Conservation (phyloP, 2,113 vertebrate species). For the Pardalotus punctatus region DNA sequence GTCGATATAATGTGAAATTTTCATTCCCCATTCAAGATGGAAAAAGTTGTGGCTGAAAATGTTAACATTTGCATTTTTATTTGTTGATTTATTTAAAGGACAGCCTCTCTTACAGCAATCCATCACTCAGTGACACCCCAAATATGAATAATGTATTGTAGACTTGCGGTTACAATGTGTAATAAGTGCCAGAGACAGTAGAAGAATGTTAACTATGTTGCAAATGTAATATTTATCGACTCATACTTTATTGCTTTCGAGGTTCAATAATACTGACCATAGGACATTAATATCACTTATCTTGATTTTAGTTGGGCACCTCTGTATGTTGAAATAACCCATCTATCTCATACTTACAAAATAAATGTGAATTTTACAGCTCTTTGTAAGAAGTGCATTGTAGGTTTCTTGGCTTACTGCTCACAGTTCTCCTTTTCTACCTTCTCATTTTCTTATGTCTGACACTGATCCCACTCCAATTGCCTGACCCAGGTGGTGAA, state of each 20-base stretch:
- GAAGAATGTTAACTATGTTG: constrained; percentile 82
- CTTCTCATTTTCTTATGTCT: not conserved
- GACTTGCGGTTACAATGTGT: constrained; percentile 81
- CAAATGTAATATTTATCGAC: constrained; percentile 85
- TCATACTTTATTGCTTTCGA: constrained; percentile 81
- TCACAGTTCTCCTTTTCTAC: not conserved
- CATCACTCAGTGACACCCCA: constrained; percentile 83
- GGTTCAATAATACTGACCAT: constrained; percentile 84
- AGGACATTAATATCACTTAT: constrained; percentile 84
- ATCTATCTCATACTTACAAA: constrained; percentile 70
- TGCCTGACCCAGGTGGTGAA: not conserved
- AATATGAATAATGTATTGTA: constrained; percentile 89
- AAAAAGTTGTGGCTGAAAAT: constrained; percentile 83
- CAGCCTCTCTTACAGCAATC: constrained; percentile 83
- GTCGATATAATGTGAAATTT: constrained; percentile 82
- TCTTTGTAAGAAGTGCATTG: constrained; percentile 37
- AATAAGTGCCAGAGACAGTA: constrained; percentile 81
- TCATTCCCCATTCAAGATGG: constrained; percentile 80
- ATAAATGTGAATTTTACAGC: constrained; percentile 74
- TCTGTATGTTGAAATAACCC: constrained; percentile 74
- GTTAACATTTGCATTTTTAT: constrained; percentile 90
- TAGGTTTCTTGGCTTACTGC: constrained; percentile 33
- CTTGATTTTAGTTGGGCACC: constrained; percentile 75
- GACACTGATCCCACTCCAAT: not conserved
- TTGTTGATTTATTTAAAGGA: constrained; percentile 90